Conservation (phyloP, 2,113 vertebrate species). For the Rynchops niger region DNA sequence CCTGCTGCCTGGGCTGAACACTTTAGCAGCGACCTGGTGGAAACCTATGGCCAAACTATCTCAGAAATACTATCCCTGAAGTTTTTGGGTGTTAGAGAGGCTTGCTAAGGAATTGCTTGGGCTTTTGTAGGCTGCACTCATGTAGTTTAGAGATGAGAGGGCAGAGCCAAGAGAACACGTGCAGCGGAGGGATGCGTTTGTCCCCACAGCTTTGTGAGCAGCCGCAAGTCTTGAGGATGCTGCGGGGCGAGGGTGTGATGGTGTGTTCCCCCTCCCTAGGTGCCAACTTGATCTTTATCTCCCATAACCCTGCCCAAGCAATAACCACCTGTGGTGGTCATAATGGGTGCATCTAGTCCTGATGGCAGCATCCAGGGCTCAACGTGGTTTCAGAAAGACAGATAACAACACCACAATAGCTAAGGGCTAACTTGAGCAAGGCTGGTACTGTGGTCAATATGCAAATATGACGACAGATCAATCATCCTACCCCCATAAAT, state of each 20-base stretch:
- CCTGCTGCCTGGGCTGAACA: neutral
- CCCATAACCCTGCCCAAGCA: too few species aligned
- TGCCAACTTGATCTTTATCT: too few species aligned
- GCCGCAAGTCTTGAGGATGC: neutral
- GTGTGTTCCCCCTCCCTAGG: too few species aligned
- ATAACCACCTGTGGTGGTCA: too few species aligned
- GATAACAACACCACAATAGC: too few species aligned
- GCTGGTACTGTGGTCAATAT: too few species aligned
- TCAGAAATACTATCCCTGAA: neutral
- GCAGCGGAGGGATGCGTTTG: neutral
- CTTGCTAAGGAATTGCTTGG: neutral
- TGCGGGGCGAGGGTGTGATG: neutral
- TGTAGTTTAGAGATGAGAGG: neutral
- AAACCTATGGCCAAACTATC: neutral
- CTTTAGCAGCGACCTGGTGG: neutral
- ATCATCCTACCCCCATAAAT: too few species aligned
- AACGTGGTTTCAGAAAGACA: too few species aligned
- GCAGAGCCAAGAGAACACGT: neutral
- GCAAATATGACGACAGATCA: too few species aligned
- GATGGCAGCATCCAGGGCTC: too few species aligned
- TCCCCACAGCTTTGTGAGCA: neutral
- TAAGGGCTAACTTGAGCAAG: too few species aligned
- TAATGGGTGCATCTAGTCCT: too few species aligned
- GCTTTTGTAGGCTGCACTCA: neutral
- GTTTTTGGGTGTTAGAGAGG: neutral